These are phyloP conservation scores for Setophaga kirtlandii DNA, from an alignment of 2,113 vertebrate genomes.

Conservation along the genomic window DNA sequence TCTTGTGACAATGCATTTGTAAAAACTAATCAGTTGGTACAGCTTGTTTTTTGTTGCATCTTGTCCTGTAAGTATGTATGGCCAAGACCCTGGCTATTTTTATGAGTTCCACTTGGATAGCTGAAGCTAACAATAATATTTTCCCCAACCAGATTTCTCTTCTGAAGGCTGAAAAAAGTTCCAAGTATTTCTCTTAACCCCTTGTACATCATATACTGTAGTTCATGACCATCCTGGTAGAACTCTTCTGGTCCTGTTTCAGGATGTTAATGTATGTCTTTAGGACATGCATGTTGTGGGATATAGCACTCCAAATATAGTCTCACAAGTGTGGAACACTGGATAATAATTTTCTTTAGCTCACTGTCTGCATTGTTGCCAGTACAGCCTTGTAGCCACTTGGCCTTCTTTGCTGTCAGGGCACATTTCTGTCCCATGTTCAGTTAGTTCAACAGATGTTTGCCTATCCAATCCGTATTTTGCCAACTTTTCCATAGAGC, in stretches of 20 bases:
- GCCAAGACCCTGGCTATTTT: background rate
- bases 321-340: background rate
- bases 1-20: background rate
- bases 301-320: background rate
- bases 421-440: background rate
- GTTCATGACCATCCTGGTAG: background rate
- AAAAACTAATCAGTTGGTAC: background rate
- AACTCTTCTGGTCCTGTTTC: background rate
- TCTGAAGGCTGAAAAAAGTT: background rate
- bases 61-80: background rate
- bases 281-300: background rate
- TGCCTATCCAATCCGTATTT: background rate
- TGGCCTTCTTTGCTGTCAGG: background rate
- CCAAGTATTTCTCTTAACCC: background rate
- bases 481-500: background rate
- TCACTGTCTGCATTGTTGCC: background rate
- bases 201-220: background rate
- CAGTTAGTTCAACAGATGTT: background rate
- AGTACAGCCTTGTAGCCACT: background rate
- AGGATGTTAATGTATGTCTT: background rate
- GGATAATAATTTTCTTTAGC: background rate
- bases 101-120: background rate
- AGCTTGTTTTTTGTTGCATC: background rate
- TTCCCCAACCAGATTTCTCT: background rate
- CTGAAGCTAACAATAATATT: background rate